Conservation (phyloP, 2,113 vertebrate genomes). For the Perca flavescens region DNA sequence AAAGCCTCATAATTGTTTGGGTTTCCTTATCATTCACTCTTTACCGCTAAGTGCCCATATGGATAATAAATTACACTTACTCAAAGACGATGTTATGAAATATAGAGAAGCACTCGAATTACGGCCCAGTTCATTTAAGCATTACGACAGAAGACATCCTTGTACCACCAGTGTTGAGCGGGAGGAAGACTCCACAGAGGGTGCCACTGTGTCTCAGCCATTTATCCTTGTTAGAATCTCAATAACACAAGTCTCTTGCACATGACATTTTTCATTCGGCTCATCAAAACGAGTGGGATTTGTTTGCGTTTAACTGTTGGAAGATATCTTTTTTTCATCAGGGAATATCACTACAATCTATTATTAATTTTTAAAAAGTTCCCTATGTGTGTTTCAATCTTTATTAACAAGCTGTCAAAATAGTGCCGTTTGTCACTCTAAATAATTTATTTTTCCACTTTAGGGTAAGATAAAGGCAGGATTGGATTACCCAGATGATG, state of each 20-base stretch:
- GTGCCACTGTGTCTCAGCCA: conserved; percentile 48
- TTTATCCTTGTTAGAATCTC: conserved; percentile 80
- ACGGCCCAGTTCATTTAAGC: conserved; percentile 59
- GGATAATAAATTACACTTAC: conserved; percentile 64
- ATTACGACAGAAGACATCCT: conserved; percentile 60
- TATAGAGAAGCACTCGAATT: conserved; percentile 58
- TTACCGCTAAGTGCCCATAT: conserved; percentile 59
- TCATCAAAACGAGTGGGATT: conserved; percentile 71
- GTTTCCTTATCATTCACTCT: conserved; percentile 69
- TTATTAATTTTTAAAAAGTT: conserved; percentile 53
- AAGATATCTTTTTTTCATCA: conserved; percentile 36
- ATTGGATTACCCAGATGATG: conserved; percentile 22
- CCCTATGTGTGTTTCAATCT: conserved; percentile 39
- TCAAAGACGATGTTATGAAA: conserved; percentile 61
- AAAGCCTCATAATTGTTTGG: conserved; percentile 80
- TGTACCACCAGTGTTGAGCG: conserved; percentile 35
- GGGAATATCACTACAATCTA: conserved; percentile 41
- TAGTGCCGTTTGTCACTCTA: neutral
- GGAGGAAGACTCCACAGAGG: conserved; percentile 54
- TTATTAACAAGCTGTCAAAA: conserved; percentile 27
- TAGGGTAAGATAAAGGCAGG: conserved; percentile 16
- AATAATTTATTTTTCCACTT: conserved; percentile 15
- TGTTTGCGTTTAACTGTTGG: conserved; percentile 43
- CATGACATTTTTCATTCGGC: conserved; percentile 59
- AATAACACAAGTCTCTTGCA: conserved; percentile 60